phyloP scores from a whole-genome alignment of 2,888 invertebrate species.

The Mythimna vitellina region DNA sequence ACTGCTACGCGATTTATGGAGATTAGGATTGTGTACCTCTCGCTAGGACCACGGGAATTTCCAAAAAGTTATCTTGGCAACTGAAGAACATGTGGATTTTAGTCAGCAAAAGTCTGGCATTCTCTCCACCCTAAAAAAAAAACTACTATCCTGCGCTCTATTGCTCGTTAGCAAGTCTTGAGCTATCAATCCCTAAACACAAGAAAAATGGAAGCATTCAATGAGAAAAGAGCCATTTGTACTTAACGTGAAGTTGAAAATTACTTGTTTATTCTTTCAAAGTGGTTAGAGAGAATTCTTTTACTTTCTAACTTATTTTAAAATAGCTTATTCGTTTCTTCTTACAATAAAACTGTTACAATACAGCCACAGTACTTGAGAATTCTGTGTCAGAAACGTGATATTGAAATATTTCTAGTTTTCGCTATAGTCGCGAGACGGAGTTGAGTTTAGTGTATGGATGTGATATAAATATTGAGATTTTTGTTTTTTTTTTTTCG shows the following conservation, averaged over 20 bases:
- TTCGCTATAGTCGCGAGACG: not conserved
- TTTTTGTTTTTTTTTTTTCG: conserved; percentile 17
- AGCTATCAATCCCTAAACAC: too few relatives aligned
- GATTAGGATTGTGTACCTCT: too few relatives aligned
- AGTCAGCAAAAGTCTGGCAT: too few relatives aligned
- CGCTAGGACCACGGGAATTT: too few relatives aligned
- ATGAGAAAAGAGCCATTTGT: not conserved
- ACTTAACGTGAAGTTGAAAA: not conserved
- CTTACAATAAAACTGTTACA: conserved; percentile 11
- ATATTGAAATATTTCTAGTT: conserved; percentile 39
- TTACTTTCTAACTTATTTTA: conserved; percentile 16
- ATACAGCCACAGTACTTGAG: not conserved
- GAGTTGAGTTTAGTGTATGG: not conserved
- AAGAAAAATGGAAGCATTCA: not conserved
- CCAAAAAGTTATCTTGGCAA: too few relatives aligned
- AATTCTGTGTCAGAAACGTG: conserved; percentile 17
- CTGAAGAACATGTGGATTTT: too few relatives aligned
- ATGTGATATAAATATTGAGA: not conserved
- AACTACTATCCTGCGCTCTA: too few relatives aligned
- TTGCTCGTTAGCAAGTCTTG: too few relatives aligned
- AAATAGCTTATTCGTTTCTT: conserved; percentile 11
- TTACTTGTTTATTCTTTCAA: conserved; percentile 19
- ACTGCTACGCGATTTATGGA: too few relatives aligned
- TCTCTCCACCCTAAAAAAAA: too few relatives aligned
- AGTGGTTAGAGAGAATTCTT: not conserved